Evolutionary conservation across 2,113 vertebrate species (phyloP).

Genomic region (Rhineura floridana): DNA sequence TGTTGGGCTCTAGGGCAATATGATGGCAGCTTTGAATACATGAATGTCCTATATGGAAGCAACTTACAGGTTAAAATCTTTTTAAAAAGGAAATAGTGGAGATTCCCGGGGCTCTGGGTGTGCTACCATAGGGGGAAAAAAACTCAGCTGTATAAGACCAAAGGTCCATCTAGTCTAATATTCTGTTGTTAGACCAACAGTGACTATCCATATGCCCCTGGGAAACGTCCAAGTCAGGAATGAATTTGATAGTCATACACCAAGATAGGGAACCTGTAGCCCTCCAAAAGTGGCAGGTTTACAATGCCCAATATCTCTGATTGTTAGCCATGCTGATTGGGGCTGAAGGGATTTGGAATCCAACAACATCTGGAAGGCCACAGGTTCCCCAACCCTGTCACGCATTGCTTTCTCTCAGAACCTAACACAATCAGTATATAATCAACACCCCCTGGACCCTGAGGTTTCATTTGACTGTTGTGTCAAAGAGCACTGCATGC

Average conservation of each 20-base stretch:
- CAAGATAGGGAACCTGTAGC: too few relatives aligned
- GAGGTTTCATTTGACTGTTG: neutral
- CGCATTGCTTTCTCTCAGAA: neutral
- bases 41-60: neutral
- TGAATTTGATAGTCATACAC: too few relatives aligned
- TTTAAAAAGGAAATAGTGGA: neutral
- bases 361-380: too few relatives aligned
- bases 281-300: too few relatives aligned
- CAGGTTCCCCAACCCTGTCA: too few relatives aligned
- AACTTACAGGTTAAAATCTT: neutral
- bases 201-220: too few relatives aligned
- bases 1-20: neutral
- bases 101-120: neutral
- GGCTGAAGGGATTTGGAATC: too few relatives aligned
- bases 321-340: too few relatives aligned
- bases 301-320: too few relatives aligned
- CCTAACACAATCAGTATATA: neutral
- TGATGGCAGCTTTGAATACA: neutral
- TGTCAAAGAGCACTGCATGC: neutral
- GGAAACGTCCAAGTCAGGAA: neutral
- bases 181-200: neutral
- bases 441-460: too few relatives aligned
- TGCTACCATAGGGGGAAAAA: neutral
- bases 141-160: neutral
- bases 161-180: neutral